Base-by-base conservation (phyloP, 2,113 vertebrate genomes). In the Fukomys damarensis region DNA sequence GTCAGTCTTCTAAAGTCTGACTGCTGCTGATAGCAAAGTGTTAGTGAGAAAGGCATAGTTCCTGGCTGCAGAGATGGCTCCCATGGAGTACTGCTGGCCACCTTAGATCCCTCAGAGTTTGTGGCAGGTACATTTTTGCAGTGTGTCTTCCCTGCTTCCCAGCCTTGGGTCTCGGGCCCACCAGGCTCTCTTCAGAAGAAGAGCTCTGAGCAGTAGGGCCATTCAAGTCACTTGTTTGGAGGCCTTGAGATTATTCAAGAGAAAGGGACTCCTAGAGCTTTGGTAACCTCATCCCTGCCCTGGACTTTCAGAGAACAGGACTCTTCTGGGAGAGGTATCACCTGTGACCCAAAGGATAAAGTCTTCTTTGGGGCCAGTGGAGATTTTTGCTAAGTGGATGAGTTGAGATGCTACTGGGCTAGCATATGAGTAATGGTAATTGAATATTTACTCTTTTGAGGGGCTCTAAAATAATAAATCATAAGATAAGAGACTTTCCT, bases 11-110 rank as follows among this genome's bases (percentile, higher is more conserved):
- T 52, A 41, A 49, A 30, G 20, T 56, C 5, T 46, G 28, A 63
- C 28, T 32, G 26, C 56, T 24, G 52, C 26, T 46, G 5, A 7
- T 4, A 2, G 19, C 52, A 46, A 63, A 14, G 56, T 0, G 0
- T 46, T 59, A 65, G 20, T 43, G 35, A 88, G 68, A 82, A 0
- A 8, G 54, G 7, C 6, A 6, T 11, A 41, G 76, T 20, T 35
- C 3, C 38, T 22, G 10, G 52, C 3, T 16, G 7, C 16, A 38
- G 43, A 87, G 76, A 81, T n/a, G 28, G 16, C 20, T 32, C 32
- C 52, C 7, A 2, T 43, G 28, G 58, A 65, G 20, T 10, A 26
- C 49, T 16, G 16, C 24, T 0, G 1, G 86, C 58, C 38, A 49
- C 38, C 86, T 28, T 2, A 59, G 8, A 41, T 24, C 54, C 26